Conservation (phyloP, 2,113 vertebrate genomes). For the Cathartes aura region DNA sequence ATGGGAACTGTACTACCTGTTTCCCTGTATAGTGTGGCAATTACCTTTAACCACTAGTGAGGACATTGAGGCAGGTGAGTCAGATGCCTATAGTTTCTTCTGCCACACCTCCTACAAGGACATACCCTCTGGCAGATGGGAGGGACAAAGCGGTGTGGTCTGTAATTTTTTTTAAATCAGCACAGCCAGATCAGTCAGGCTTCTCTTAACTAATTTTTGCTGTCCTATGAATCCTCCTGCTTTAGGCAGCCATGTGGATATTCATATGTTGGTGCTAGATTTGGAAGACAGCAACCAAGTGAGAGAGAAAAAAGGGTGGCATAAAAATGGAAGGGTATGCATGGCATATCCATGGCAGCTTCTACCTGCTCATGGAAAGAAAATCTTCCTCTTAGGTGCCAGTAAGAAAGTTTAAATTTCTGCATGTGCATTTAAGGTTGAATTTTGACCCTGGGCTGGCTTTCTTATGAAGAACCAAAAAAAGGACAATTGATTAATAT, state of each 20-base stretch:
- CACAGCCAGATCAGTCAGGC: neutral
- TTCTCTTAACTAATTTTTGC: neutral
- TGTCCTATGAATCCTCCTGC: neutral
- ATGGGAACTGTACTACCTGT: neutral
- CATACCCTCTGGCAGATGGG: neutral
- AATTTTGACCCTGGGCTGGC: neutral
- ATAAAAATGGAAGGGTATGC: neutral
- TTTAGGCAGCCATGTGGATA: neutral
- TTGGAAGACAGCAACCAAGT: neutral
- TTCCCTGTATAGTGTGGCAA: neutral
- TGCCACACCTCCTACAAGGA: neutral
- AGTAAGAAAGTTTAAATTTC: neutral
- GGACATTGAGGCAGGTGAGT: neutral
- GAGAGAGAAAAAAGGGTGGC: neutral
- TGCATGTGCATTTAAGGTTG: neutral
- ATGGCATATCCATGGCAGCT: neutral
- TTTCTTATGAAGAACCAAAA: neutral
- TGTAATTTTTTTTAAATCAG: neutral
- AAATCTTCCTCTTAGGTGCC: neutral
- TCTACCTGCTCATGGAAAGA: neutral
- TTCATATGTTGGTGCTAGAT: neutral
- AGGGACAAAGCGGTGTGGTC: neutral
- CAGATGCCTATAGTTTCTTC: neutral
- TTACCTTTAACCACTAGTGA: conserved; percentile 8
- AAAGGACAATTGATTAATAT: neutral